Evolutionary conservation across 2,113 vertebrate species (phyloP).

Genomic region (Catharus minimus): DNA sequence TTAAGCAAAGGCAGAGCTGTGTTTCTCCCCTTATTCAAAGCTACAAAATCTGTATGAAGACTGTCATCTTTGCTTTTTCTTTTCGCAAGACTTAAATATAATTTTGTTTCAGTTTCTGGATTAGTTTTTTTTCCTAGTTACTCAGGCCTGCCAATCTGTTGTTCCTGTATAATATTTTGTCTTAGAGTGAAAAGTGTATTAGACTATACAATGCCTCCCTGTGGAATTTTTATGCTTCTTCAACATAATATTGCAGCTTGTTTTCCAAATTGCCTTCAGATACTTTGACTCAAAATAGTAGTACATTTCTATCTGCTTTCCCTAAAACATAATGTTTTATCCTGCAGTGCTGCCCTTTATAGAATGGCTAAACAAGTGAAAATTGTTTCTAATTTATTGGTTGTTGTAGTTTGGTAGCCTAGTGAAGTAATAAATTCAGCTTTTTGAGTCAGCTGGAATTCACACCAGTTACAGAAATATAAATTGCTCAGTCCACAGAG

Average conservation of each 20-base stretch:
- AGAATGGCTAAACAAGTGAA: background rate
- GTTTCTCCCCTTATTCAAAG: background rate
- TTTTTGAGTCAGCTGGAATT: background rate
- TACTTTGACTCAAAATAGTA: background rate
- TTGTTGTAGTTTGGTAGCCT: background rate
- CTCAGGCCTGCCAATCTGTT: background rate
- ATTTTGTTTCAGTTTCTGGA: background rate
- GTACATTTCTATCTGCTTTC: background rate
- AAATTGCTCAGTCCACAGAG: background rate
- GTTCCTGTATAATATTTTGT: background rate
- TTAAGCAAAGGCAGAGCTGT: background rate
- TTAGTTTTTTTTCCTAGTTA: background rate
- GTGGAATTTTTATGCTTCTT: background rate
- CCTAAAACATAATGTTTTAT: background rate
- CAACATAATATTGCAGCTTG: background rate
- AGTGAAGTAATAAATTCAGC: background rate
- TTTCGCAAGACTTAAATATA: background rate
- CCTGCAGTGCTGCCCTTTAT: background rate
- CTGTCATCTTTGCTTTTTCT: fast-evolving
- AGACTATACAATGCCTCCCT: background rate
- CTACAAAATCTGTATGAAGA: background rate
- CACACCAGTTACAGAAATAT: background rate
- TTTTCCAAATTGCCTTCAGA: background rate
- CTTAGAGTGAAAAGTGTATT: background rate
- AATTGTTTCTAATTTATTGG: background rate